Conservation (phyloP, 2,113 vertebrate genomes). For the Bos taurus region ARS-UCD2.0 NC_037333.1:109047501-109048000, state of each 20-base stretch:
- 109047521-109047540: not conserved
- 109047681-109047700: not conserved
- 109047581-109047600: not conserved
- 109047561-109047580: not conserved
- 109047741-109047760: not conserved
- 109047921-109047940: not conserved
- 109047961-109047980: not conserved
- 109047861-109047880: not conserved
- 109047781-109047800: not conserved
- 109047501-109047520: not conserved
- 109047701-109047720: not conserved
- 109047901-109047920: not conserved
- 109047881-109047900: not conserved
- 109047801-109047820: not conserved
- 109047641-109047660: no score
- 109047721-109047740: not conserved
- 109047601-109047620: not conserved
- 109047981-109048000: not conserved
- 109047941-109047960: not conserved
- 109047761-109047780: not conserved
- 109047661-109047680: not conserved
- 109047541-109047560: not conserved
- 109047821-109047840: not conserved
- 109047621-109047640: no score
- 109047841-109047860: not conserved